Evolutionary conservation across 1,140 invertebrate species (phyloP).

Genomic region (Metaphire vulgaris): DNA sequence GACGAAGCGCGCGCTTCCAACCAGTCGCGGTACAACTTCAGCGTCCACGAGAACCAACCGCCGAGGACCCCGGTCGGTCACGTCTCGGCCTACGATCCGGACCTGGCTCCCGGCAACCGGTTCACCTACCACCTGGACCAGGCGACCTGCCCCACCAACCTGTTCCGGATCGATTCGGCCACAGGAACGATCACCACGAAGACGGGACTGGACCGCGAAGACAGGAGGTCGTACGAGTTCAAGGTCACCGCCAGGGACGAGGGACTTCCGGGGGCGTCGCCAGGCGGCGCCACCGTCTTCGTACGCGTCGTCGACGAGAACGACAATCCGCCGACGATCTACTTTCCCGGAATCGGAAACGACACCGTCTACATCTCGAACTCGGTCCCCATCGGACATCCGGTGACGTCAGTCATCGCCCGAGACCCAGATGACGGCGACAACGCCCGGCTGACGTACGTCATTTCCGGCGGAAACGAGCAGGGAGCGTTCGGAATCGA

Average conservation of each 20-base stretch:
- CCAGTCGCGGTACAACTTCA: slow-evolving; percentile 16
- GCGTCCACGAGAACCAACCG: slow-evolving; percentile 10
- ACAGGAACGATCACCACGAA: slow-evolving; percentile 78
- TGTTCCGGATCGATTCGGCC: slow-evolving; percentile 70
- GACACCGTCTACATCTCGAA: slow-evolving; percentile 25
- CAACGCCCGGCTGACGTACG: slow-evolving; percentile 15
- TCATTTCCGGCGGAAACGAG: background rate
- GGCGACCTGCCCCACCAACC: slow-evolving; percentile 27
- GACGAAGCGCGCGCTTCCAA: slow-evolving; percentile 3
- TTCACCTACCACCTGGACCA: slow-evolving; percentile 69
- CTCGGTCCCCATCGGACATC: slow-evolving; percentile 6
- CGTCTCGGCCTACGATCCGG: slow-evolving; percentile 68
- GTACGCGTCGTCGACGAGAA: slow-evolving; percentile 83
- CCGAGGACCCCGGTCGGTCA: slow-evolving; percentile 66
- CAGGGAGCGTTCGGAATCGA: background rate
- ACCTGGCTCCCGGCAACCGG: slow-evolving; percentile 75
- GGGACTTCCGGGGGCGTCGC: slow-evolving; percentile 62
- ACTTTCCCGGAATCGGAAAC: slow-evolving; percentile 21
- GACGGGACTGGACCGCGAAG: slow-evolving; percentile 73
- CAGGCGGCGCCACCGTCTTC: slow-evolving; percentile 64
- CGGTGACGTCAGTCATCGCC: slow-evolving; percentile 18
- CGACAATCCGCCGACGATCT: slow-evolving; percentile 75
- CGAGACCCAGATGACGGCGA: slow-evolving; percentile 23
- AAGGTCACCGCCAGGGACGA: slow-evolving; percentile 76
- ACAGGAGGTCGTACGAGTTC: slow-evolving; percentile 70